Conservation (phyloP, 2,113 vertebrate genomes). For the Formicarius rufipectus region DNA sequence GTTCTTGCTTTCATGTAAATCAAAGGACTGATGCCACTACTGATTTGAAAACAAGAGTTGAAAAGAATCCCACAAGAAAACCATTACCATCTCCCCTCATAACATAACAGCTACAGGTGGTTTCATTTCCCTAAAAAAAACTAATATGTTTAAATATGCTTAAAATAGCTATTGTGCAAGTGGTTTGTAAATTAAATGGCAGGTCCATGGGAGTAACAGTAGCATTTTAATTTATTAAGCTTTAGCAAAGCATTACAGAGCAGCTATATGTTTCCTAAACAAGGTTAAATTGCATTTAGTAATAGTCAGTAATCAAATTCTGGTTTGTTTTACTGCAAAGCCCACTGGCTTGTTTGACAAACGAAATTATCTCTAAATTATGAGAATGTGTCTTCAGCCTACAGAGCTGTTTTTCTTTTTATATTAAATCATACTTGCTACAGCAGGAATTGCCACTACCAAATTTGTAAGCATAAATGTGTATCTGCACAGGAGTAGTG, state of each 20-base stretch:
- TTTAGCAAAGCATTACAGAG: conserved; percentile 10
- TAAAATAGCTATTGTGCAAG: not conserved
- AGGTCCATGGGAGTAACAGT: not conserved
- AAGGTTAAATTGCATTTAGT: conserved; percentile 11
- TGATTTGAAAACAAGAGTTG: not conserved
- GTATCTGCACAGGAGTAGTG: not conserved
- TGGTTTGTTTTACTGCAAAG: conserved; percentile 22
- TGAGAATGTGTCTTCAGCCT: not conserved
- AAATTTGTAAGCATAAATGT: not conserved
- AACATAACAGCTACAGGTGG: not conserved
- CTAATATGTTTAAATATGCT: not conserved
- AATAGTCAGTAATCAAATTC: conserved; percentile 33
- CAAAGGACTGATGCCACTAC: conserved; percentile 12
- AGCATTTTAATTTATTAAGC: conserved; percentile 13
- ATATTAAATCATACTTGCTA: not conserved
- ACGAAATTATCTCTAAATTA: not conserved
- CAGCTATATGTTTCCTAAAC: not conserved
- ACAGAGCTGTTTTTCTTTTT: not conserved
- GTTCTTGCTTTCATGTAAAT: conserved; percentile 42
- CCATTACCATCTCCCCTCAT: not conserved
- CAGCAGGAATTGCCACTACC: not conserved
- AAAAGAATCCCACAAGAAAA: not conserved
- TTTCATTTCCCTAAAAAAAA: not conserved
- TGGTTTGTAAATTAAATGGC: not conserved
- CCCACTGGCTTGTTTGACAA: not conserved